phyloP scores from a whole-genome alignment of 2,888 invertebrate genomes.

The Physocephala rufipes region DNA sequence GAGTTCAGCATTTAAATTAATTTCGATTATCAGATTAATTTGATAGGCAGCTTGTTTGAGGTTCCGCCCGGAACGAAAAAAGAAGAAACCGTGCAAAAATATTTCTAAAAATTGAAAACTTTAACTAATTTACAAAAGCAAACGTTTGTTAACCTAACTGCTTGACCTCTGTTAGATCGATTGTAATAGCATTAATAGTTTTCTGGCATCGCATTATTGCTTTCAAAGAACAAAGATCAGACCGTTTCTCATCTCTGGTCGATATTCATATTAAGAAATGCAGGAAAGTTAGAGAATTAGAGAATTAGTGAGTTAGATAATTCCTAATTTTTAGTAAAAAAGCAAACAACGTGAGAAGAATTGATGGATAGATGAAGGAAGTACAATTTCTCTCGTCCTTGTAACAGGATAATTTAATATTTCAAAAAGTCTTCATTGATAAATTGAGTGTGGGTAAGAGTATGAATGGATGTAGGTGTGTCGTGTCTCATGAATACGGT shows the following conservation, averaged over 20 bases:
- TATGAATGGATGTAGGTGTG: not conserved
- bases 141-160: not conserved
- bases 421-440: constrained; percentile 17
- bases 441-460: too few species aligned
- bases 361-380: not conserved
- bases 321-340: not conserved
- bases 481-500: constrained; percentile 10
- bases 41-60: not conserved
- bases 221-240: constrained; percentile 23
- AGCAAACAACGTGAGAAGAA: constrained; percentile 3
- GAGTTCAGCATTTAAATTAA: not conserved
- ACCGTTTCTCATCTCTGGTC: constrained; percentile 36
- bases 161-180: not conserved
- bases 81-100: not conserved
- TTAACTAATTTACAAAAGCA: not conserved
- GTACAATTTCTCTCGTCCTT: constrained; percentile 17
- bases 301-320: not conserved
- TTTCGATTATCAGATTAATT: not conserved
- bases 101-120: not conserved
- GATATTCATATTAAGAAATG: constrained; percentile 33
- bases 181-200: not conserved
- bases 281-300: constrained; percentile 28
- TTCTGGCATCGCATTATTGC: too few species aligned
- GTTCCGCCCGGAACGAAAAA: too few species aligned
- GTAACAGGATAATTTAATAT: constrained; percentile 33